A percentile compares a stretch with the other conserved stretches of the same genome.
Conservation (phyloP, 2,113 vertebrate species). For the Clupea harengus region DNA sequence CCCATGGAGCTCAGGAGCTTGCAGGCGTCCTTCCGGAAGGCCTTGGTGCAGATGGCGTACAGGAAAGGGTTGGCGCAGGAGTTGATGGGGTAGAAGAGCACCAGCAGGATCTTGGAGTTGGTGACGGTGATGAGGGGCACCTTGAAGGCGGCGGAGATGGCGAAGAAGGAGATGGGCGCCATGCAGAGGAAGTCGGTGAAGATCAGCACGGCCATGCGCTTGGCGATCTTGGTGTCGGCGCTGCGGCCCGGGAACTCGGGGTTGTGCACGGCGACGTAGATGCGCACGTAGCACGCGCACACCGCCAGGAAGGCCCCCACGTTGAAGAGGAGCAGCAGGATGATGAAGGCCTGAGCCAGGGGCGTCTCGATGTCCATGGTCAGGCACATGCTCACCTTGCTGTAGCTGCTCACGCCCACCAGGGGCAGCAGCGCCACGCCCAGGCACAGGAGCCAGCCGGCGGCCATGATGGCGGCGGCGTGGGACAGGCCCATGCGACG, state of each 20-base stretch:
- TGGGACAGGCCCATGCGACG: conserved; percentile 71
- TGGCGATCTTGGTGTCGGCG: conserved; percentile 79
- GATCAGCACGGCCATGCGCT: conserved; percentile 82
- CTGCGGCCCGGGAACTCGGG: conserved; percentile 73
- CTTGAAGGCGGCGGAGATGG: conserved; percentile 83
- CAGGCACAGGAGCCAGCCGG: conserved; percentile 76
- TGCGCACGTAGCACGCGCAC: conserved; percentile 80
- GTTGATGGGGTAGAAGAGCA: conserved; percentile 83
- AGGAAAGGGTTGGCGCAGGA: conserved; percentile 85
- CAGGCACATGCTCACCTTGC: conserved; percentile 83
- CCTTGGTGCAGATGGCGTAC: conserved; percentile 82
- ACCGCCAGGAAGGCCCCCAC: conserved; percentile 77
- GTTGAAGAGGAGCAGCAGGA: conserved; percentile 75
- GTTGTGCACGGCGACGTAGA: conserved; percentile 77
- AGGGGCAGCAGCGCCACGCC: conserved; percentile 71
- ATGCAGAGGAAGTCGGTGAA: conserved; percentile 85
- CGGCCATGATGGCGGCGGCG: conserved; percentile 71
- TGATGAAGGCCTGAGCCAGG: conserved; percentile 76
- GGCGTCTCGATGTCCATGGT: conserved; percentile 80
- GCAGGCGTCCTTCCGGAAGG: conserved; percentile 79
- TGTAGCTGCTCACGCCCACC: conserved; percentile 79
- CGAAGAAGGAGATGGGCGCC: conserved; percentile 86
- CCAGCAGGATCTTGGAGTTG: conserved; percentile 83
- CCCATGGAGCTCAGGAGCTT: conserved; percentile 78
- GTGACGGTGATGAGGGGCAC: conserved; percentile 83